Percentiles rank a stretch among this genome's conserved stretches.
Conservation (phyloP, 2,113 vertebrate species). For the Sturnus vulgaris region DNA sequence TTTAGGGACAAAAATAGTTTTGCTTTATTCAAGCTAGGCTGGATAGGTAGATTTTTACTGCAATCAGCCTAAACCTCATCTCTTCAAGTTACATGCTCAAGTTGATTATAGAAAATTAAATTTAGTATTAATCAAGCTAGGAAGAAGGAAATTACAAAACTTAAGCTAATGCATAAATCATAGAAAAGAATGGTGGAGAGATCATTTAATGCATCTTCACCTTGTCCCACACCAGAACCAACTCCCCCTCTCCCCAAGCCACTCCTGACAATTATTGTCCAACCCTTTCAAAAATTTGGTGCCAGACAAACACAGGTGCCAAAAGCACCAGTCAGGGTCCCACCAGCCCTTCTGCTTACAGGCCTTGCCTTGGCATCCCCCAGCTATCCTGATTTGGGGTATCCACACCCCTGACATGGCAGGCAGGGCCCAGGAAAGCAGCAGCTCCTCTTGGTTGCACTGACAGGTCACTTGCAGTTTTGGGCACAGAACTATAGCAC, state of each 20-base stretch:
- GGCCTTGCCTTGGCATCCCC: background rate
- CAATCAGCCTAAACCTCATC: slow-evolving; percentile 53
- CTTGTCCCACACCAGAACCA: background rate
- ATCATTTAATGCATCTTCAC: background rate
- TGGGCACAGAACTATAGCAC: background rate
- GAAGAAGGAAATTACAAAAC: slow-evolving; percentile 44
- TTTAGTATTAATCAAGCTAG: slow-evolving; percentile 53
- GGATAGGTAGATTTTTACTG: slow-evolving; percentile 28
- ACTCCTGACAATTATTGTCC: background rate
- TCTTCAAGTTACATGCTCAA: slow-evolving; percentile 25
- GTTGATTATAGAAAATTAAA: slow-evolving; percentile 66
- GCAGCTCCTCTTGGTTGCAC: background rate
- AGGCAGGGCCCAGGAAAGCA: background rate
- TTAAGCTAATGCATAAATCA: slow-evolving; percentile 38
- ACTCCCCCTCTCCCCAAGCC: background rate
- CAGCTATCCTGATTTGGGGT: background rate
- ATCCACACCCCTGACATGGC: rapidly evolving
- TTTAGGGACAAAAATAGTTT: slow-evolving; percentile 54
- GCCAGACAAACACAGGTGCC: background rate
- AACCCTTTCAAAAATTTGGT: background rate
- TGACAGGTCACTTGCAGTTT: background rate
- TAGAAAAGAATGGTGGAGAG: background rate
- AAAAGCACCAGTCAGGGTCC: background rate
- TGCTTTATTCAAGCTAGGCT: slow-evolving; percentile 16
- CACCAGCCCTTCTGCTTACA: background rate